Evolutionary conservation across 2,888 invertebrate genomes (phyloP), one percentile per base, ranked within the genome.

Genomic region (Barypeithes pellucidus): DNA sequence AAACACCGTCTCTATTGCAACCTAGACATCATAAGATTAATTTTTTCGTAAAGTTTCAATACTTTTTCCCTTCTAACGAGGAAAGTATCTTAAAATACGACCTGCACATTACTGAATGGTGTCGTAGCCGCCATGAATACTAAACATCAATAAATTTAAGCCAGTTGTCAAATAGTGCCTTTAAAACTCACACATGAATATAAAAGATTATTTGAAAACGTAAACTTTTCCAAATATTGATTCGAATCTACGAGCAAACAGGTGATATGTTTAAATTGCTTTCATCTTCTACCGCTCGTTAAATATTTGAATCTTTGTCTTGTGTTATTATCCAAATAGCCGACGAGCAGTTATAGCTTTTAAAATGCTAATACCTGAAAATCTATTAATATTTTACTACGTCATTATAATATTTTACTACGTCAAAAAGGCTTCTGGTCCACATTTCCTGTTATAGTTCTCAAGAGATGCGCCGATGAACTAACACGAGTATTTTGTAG

Each of bases 261-360:
- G 73, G 68, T 73, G 73, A 73, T 73, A 68, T 68, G 67, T 72
- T 72, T 67, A 45, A 72, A 36, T 61, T 41, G 12, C 68, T 73
- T 73, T 73, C 57, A 73, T 68, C 50, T 47, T 24, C 18, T 63
- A 20, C 73, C 73, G 73, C 73, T 60, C 16, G 68, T 16, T 52
- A 68, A 73, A 73, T 68, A 73, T 67, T 73, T 63, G 41, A 73
- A 18, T 18, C 36, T 63, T 45, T 43, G 45, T 16, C 43, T 61
- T 36, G 50, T 54, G 60, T 50, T 43, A 59, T 63, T 61, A 61
- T 66, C 67, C 66, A 66, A 65, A 65, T 39, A 29, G 11, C 45
- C 39, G 22, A 52, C 60, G 24, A 62, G 67, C 66, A 72, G 72
- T 72, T 67, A 66, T 36, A 29, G 60, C 72, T 61, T 66, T 72